Evolutionary conservation across 2,797 vertebrate species (phyloP), one percentile per base, ranked within the genome.

Genomic region (Micromesistius poutassou): DNA sequence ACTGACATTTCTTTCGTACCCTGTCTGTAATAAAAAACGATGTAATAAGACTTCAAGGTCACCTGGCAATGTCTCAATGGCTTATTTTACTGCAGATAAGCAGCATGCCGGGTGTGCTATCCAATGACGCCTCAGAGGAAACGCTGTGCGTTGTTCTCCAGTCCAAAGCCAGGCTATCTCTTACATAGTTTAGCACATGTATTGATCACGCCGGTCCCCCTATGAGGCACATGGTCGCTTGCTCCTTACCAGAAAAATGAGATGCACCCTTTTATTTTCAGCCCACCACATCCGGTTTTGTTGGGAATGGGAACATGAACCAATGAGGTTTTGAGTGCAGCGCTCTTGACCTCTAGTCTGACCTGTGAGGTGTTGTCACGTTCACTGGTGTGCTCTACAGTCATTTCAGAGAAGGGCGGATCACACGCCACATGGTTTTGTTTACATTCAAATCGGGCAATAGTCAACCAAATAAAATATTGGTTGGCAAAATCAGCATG

Each of bases 41-140:
- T 33, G 33, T 4, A 33, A 2, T 33, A 33, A 33, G n/a, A n/a
- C n/a, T n/a, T n/a, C n/a, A n/a, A 33, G 73, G 78, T 82, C 79
- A 76, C 70, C 2, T 71, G 0, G 0, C 71, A 86, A 76, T 81
- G 78, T 75, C 12, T 36, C 13, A 0, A 5, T 1, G 3, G 72
- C 75, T 40, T 9, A 74, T 81, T 87, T 80, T 77, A 77, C 84
- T 86, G 78, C 71, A 83, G 82, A 87, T 76, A 50, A 85, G 75
- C 82, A 35, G 28, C n/a, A n/a, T n/a, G n/a, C n/a, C 14, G 5
- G 36, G 72, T 75, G 14, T 78, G 30, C 76, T 82, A 79, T 72
- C 75, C 40, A 55, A 6, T 36, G 19, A 73, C 40, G 71, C n/a
- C 46, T 77, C 9, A 46, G 33, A 33, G 30, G 33, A 50, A 73